Percentiles rank a stretch among this genome's conserved stretches.
These are phyloP conservation scores for Prionace glauca DNA, from an alignment of 2,797 vertebrate species.

Conservation along the genomic window DNA sequence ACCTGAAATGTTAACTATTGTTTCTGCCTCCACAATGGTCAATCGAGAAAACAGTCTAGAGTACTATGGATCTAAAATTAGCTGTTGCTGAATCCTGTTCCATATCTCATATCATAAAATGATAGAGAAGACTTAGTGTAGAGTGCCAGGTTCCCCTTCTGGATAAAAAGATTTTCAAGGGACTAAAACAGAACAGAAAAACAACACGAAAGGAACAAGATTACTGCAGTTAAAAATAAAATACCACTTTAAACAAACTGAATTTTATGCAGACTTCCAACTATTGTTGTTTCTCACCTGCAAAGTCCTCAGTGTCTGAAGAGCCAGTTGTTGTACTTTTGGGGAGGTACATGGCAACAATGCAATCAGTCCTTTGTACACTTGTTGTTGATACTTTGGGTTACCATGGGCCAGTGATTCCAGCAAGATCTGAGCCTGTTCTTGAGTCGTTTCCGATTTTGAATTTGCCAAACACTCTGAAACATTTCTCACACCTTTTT, in stretches of 20 bases:
- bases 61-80: not conserved
- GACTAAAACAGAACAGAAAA: not conserved
- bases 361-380: conserved; percentile 66
- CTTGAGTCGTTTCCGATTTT: conserved; percentile 58
- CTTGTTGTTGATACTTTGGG: conserved; percentile 67
- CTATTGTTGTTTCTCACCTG: conserved; percentile 56
- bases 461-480: conserved; percentile 62
- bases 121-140: not conserved
- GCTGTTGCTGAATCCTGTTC: not conserved
- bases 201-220: not conserved
- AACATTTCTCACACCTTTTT: conserved; percentile 61
- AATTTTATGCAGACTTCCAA: not conserved
- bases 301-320: conserved; percentile 57
- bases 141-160: not conserved
- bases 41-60: not conserved
- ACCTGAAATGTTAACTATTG: not conserved
- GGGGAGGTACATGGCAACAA: conserved; percentile 60
- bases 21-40: not conserved
- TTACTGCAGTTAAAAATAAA: not conserved
- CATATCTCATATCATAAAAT: not conserved
- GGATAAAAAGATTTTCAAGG: not conserved
- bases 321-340: conserved; percentile 60
- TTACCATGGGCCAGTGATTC: conserved; percentile 62
- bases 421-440: conserved; percentile 58
- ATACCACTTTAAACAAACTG: not conserved